phyloP scores from a whole-genome alignment of 2,113 vertebrate genomes.

The Ornithorhynchus anatinus region DNA sequence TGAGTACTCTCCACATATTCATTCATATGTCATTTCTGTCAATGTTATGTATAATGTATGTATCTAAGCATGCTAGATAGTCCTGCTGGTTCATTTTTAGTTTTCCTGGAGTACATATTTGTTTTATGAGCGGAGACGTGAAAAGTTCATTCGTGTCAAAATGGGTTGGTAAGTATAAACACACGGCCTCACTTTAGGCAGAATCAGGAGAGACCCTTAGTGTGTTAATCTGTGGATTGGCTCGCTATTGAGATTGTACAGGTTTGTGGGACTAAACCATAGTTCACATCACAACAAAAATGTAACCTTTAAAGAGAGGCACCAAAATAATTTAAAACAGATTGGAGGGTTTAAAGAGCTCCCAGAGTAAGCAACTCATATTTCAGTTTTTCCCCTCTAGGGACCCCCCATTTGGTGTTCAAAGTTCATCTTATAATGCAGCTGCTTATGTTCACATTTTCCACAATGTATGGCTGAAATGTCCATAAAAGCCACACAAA shows the following conservation, averaged over 20 bases:
- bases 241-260: conserved; percentile 58
- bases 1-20: background rate
- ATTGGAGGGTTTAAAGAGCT: conserved; percentile 68
- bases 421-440: conserved; percentile 69
- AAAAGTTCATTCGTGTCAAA: conserved; percentile 69
- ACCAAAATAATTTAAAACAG: conserved; percentile 74
- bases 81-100: conserved; percentile 53
- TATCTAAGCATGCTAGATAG: conserved; percentile 35
- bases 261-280: conserved; percentile 49
- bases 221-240: conserved; percentile 66
- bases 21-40: background rate
- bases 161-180: conserved; percentile 67
- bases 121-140: conserved; percentile 67
- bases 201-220: conserved; percentile 61
- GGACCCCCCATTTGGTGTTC: conserved; percentile 63
- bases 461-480: conserved; percentile 37
- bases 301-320: conserved; percentile 69
- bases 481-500: conserved; percentile 37
- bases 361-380: conserved; percentile 57
- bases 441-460: conserved; percentile 62
- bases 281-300: conserved; percentile 63
- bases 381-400: conserved; percentile 63
- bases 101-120: conserved; percentile 53
- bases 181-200: conserved; percentile 61
- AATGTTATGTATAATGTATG: conserved; percentile 39